Conservation (phyloP, 2,113 vertebrate species). For the Odontophorus gujanensis region DNA sequence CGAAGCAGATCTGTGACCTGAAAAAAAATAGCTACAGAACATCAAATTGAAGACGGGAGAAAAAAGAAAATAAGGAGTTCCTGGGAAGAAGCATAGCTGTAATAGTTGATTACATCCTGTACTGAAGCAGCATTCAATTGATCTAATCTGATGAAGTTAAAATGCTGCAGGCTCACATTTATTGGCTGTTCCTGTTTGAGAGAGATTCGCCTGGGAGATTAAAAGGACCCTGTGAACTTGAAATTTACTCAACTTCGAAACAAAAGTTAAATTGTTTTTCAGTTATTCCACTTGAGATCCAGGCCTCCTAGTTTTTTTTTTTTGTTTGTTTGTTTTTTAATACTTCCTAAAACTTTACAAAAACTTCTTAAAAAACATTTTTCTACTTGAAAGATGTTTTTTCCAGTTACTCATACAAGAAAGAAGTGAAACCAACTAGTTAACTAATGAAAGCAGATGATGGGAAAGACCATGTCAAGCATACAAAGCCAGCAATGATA, state of each 20-base stretch:
- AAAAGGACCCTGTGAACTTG: neutral
- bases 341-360: neutral
- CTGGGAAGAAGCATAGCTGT: slow-evolving; percentile 5
- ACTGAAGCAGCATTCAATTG: neutral
- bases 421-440: neutral
- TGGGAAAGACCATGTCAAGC: neutral
- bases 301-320: neutral
- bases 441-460: neutral
- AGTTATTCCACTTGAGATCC: slow-evolving; percentile 3
- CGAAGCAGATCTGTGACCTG: neutral
- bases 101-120: slow-evolving; percentile 33
- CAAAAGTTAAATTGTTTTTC: neutral
- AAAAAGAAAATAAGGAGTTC: slow-evolving; percentile 24
- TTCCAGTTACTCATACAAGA: neutral
- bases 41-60: neutral
- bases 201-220: slow-evolving; percentile 43
- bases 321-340: neutral
- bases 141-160: slow-evolving; percentile 39
- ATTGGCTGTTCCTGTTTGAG: slow-evolving; percentile 30
- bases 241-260: slow-evolving; percentile 46
- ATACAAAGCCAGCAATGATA: neutral
- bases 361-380: neutral
- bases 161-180: slow-evolving; percentile 37
- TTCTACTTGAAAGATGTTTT: neutral
- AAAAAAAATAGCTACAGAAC: neutral